Evolutionary conservation across 2,888 invertebrate species (phyloP).

Genomic region (Mellilla xanthometata): DNA sequence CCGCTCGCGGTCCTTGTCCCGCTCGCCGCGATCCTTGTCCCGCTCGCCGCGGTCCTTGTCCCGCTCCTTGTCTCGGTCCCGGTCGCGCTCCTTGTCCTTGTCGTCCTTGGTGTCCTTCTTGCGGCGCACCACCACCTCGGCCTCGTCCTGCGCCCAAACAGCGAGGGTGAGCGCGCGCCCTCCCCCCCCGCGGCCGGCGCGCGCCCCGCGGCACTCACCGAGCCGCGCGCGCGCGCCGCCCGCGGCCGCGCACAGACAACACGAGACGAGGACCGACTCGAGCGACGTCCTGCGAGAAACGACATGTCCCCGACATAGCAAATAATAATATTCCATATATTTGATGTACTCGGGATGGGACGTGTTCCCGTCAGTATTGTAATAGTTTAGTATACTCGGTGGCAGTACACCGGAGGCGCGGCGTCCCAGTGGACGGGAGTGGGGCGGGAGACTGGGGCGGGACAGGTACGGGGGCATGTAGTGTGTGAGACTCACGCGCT

Average conservation of each 20-base stretch:
- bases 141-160: slow-evolving; percentile 84
- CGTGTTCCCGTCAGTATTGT: too few relatives aligned
- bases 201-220: neutral
- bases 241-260: neutral
- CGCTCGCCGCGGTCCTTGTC: slow-evolving; percentile 44
- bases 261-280: too few relatives aligned
- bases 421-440: neutral
- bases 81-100: slow-evolving; percentile 43
- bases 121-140: slow-evolving; percentile 81
- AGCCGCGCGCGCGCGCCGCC: neutral
- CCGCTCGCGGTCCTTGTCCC: slow-evolving; percentile 44
- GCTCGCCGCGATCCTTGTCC: slow-evolving; percentile 51
- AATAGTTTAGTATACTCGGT: too few relatives aligned
- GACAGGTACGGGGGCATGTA: slow-evolving; percentile 24
- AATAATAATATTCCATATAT: too few relatives aligned
- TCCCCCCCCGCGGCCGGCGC: slow-evolving; percentile 2
- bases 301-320: too few relatives aligned
- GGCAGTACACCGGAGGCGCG: too few relatives aligned
- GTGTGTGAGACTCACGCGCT: slow-evolving; percentile 18
- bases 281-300: too few relatives aligned
- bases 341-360: too few relatives aligned
- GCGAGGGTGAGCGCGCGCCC: slow-evolving; percentile 21
- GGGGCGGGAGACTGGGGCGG: too few relatives aligned
- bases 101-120: slow-evolving; percentile 67
- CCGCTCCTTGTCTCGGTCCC: slow-evolving; percentile 51